Evolutionary conservation across 2,113 vertebrate species (phyloP).

Genomic region (Scortum barcoo): DNA sequence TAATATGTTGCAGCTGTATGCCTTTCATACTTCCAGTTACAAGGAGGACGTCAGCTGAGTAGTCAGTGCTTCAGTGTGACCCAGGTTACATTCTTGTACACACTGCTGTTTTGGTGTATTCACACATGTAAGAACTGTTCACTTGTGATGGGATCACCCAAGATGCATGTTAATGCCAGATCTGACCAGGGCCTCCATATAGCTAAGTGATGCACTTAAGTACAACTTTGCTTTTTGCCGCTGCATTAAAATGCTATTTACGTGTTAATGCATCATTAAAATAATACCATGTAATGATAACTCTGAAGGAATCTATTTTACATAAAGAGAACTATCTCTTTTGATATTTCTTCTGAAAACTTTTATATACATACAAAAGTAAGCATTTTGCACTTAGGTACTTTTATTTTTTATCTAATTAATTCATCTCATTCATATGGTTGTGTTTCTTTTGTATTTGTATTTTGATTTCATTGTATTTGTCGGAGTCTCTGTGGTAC

Average conservation of each 20-base stretch:
- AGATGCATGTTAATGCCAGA: no score
- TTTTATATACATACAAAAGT: not conserved
- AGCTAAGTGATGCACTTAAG: no score
- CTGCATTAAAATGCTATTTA: not conserved
- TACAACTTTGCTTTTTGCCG: not conserved
- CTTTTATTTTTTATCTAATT: not conserved
- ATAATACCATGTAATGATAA: not conserved
- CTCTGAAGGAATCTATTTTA: not conserved
- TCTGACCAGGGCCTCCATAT: no score
- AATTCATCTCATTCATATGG: not conserved
- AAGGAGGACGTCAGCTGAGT: no score
- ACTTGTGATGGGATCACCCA: no score
- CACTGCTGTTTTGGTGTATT: no score
- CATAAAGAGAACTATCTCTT: not conserved
- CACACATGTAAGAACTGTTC: no score
- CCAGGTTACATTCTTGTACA: no score
- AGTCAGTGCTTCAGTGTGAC: no score
- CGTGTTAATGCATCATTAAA: not conserved
- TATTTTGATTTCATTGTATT: not conserved
- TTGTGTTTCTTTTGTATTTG: not conserved
- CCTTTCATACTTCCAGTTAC: no score
- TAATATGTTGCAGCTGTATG: no score
- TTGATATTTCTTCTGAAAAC: not conserved
- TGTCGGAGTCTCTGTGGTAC: not conserved
- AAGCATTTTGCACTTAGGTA: no score